Evolutionary conservation across 2,888 invertebrate genomes (phyloP), one percentile per base, ranked within the genome.

Genomic region (Sicus ferrugineus): DNA sequence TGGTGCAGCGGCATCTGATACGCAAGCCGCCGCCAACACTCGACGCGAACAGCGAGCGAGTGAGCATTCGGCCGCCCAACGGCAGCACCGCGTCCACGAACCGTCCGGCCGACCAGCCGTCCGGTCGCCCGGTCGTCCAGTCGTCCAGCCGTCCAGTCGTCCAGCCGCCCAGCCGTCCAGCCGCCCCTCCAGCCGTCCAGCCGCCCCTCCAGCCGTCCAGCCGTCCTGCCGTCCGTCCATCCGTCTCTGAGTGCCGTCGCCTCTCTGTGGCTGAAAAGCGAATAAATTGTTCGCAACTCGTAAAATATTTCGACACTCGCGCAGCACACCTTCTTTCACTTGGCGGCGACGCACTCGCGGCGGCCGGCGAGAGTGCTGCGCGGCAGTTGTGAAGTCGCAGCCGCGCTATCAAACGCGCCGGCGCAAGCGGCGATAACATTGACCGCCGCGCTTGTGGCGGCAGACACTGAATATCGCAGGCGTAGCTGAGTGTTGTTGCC

Each of bases 201-300:
- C 34, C 34, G 7, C 34, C 1, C 14, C 34, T 9, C 14, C 34
- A n/a, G 34, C 1, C 9, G 14, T 34, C 34, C 14, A 14, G 7
- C 34, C 14, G 34, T 34, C 34, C 34, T 34, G 7, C 34, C 11
- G 16, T 16, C 42, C 5, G 3, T 14, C 42, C 2, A n/a, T 42
- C 42, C n/a, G 9, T n/a, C 16, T 42, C n/a, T 42, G 42, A 42
- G 42, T 42, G 42, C n/a, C 42, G 42, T n/a, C n/a, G 3, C 28
- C 16, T 21, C 0, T 26, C 56, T 56, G n/a, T 26, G 5, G 50
- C 79, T 81, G 80, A 78, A 80, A 80, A 80, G 80, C 81, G 80
- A 80, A 80, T 79, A 80, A 78, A 78, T 79, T 70, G 65, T 70
- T 68, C 61, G 71, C 73, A 73, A 74, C 73, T 74, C 73, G 73